Conservation (phyloP, 2,797 vertebrate species). For the Thaleichthys pacificus region DNA sequence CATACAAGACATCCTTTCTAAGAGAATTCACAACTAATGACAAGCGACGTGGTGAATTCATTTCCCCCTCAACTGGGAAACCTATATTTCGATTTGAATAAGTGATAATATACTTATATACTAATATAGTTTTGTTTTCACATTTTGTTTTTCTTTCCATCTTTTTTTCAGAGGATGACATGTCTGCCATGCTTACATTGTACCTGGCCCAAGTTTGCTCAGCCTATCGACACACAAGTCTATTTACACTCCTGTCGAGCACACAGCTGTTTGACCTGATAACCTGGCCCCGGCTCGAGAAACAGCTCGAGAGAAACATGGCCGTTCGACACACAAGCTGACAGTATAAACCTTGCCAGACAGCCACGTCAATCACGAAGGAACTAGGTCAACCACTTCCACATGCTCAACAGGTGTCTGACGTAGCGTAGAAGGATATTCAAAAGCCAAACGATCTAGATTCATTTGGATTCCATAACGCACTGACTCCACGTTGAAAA, state of each 20-base stretch:
- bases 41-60: too few species aligned
- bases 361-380: not conserved
- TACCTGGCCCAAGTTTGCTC: constrained; percentile 57
- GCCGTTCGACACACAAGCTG: constrained; percentile 63
- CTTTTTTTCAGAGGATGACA: constrained; percentile 1
- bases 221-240: constrained; percentile 48
- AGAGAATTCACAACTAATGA: too few species aligned
- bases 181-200: constrained; percentile 40
- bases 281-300: constrained; percentile 42
- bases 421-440: not conserved
- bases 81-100: not conserved
- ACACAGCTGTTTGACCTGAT: constrained; percentile 55
- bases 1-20: too few species aligned
- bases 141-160: not conserved
- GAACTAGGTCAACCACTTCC: not conserved
- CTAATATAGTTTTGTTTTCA: too few species aligned
- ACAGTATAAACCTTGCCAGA: not conserved
- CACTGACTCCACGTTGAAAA: too few species aligned
- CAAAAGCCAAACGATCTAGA: not conserved
- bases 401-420: not conserved
- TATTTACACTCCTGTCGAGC: constrained; percentile 47
- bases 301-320: constrained; percentile 41
- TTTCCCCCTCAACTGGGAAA: too few species aligned
- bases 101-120: not conserved
- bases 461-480: not conserved